A percentile compares a stretch with the other conserved stretches of the same genome.
phyloP scores from a whole-genome alignment of 2,888 invertebrate genomes.

The Omphaloscelis lunosa region DNA sequence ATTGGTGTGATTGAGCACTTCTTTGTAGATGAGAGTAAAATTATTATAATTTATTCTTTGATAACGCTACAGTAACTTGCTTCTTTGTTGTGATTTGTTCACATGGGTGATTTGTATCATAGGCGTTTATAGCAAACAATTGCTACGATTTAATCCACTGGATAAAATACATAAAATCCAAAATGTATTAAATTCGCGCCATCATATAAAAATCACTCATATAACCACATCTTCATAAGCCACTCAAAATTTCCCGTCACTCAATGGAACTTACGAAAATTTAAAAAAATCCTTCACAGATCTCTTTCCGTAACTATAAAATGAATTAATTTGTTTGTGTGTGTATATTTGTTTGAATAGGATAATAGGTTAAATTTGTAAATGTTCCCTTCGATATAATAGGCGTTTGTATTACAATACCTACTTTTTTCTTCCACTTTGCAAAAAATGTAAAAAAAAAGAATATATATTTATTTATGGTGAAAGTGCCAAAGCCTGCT shows the following conservation, averaged over 20 bases:
- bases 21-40: conserved; percentile 60
- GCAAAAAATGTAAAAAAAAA: conserved; percentile 68
- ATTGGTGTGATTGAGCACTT: conserved; percentile 73
- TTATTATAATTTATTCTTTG: conserved; percentile 67
- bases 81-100: conserved; percentile 47
- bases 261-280: conserved; percentile 54
- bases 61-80: conserved; percentile 42
- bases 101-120: conserved; percentile 26
- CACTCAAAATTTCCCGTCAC: conserved; percentile 38
- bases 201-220: conserved; percentile 11
- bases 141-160: neutral
- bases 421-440: conserved; percentile 71
- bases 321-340: conserved; percentile 78
- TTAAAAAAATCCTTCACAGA: conserved; percentile 71
- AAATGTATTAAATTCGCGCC: conserved; percentile 1
- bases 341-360: conserved; percentile 89
- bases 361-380: conserved; percentile 88
- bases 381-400: conserved; percentile 77
- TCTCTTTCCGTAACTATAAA: conserved; percentile 79
- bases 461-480: conserved; percentile 74
- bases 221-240: conserved; percentile 35
- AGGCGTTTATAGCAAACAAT: neutral
- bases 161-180: neutral
- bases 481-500: conserved; percentile 85
- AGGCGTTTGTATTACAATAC: conserved; percentile 65